Percentiles rank a stretch among this genome's conserved stretches.
phyloP scores from a whole-genome alignment of 2,113 vertebrate species.

The Saguinus imperator region DNA sequence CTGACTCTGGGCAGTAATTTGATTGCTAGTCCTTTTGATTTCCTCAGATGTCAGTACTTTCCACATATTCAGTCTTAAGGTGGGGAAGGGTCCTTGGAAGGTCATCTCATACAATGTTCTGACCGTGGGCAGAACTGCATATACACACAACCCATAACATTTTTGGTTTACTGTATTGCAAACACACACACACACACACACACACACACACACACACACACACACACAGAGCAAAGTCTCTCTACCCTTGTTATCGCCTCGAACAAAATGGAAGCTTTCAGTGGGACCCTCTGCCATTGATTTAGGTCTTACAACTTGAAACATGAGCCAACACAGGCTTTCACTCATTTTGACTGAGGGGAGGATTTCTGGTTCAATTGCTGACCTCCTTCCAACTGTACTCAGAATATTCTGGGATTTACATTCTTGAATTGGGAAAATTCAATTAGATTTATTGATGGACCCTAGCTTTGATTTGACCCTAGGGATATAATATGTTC shows the following conservation, averaged over 20 bases:
- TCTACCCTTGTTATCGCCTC: neutral
- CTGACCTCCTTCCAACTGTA: neutral
- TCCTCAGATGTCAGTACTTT: constrained; percentile 36
- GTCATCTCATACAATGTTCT: neutral
- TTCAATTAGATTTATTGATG: constrained; percentile 14
- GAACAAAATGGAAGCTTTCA: neutral
- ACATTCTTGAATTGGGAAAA: neutral
- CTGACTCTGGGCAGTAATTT: constrained; percentile 56
- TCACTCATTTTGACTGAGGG: neutral
- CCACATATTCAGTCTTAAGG: neutral
- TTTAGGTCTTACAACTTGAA: neutral
- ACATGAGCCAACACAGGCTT: neutral
- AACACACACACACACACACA: too few species aligned
- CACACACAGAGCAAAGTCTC: neutral
- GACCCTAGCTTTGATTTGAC: neutral
- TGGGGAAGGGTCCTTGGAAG: neutral
- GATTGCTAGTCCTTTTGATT: constrained; percentile 59
- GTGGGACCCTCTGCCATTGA: neutral
- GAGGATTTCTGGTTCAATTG: neutral
- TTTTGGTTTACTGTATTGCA: neutral
- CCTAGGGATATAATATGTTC: neutral
- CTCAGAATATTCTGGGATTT: neutral
- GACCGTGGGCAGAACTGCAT: neutral
- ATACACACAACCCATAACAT: neutral
- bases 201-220: too few species aligned